Base-by-base conservation (phyloP, 1,140 invertebrate species). In the Antheraea pernyi region DNA sequence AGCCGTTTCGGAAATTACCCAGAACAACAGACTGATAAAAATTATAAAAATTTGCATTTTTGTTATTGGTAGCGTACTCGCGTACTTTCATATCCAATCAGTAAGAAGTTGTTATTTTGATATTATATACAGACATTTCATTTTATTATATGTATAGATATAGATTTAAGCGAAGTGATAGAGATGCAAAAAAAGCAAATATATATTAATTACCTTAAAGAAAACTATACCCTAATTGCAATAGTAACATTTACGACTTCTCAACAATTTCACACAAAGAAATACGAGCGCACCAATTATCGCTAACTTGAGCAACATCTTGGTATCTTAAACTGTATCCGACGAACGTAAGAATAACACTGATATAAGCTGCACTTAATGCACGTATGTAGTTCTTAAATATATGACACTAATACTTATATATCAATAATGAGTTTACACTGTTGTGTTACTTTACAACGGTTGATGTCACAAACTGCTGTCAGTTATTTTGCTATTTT, bases 261-360 rank as follows among this genome's bases (percentile, higher is more conserved):
- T 86, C 19, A 91, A 69, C 63, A 91, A 69, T 74, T 91, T 91
- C 18, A 89, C 80, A 79, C 86, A 86, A 67, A 90, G 76, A 70
- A 88, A 90, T 77, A 91, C 75, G 13, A 92, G 67, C 48, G 77
- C 83, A 70, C 88, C 87, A 30, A 92, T 70, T 4, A 91, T 63
- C 3, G 83, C 86, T 30, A 91, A 67, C 71, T 91, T 91, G 0
- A 91, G 76, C 62, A 91, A 77, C 89, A 92, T 91, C 10, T 72
- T 80, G 81, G 76, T 19, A 36, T 42, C 62, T 19, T 58, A 42
- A 19, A 59, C 81, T 75, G 78, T 18, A 65, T 66, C 8, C 42
- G 59, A 13, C 70, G 67, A 66, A 16, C 19, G 58, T 67, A 66
- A 42, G 70, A 70, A 72, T 72, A 68, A 61, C 61, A 90, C 84